Evolutionary conservation across 2,797 vertebrate species (phyloP).

Genomic region (Stomatorhinus walkeri): DNA sequence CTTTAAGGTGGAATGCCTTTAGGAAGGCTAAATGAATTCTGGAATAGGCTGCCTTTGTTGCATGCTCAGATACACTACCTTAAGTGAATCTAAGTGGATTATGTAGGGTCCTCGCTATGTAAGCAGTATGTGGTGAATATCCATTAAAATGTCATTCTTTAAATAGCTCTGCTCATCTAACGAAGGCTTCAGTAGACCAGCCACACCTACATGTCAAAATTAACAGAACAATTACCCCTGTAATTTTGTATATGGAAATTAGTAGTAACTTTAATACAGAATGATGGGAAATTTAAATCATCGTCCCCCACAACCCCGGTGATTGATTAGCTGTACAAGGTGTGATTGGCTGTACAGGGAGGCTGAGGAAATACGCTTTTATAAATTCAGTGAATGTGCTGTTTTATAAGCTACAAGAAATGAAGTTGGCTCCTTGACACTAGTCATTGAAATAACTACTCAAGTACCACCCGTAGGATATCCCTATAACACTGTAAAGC

Average conservation of each 20-base stretch:
- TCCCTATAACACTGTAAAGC: neutral
- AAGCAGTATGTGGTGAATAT: neutral
- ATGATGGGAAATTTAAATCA: neutral
- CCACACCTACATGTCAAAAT: neutral
- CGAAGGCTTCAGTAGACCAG: neutral
- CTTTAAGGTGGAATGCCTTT: neutral
- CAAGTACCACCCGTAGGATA: too few species aligned
- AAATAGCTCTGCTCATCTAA: neutral
- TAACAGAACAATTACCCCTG: neutral
- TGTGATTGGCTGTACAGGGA: neutral
- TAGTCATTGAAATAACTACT: neutral
- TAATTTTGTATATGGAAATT: neutral
- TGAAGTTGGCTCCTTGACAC: neutral
- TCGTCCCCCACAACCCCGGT: neutral
- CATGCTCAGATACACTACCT: neutral
- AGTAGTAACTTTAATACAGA: neutral
- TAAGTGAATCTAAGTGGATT: neutral
- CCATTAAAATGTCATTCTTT: neutral
- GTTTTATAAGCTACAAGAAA: neutral
- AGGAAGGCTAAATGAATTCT: neutral
- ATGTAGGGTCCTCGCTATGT: neutral
- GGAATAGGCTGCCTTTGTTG: neutral
- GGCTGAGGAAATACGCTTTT: neutral
- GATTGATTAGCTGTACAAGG: neutral
- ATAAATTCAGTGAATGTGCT: neutral